These are phyloP conservation scores for Chinchilla lanigera DNA, from an alignment of 2,113 vertebrate genomes.

Conservation along the genomic window DNA sequence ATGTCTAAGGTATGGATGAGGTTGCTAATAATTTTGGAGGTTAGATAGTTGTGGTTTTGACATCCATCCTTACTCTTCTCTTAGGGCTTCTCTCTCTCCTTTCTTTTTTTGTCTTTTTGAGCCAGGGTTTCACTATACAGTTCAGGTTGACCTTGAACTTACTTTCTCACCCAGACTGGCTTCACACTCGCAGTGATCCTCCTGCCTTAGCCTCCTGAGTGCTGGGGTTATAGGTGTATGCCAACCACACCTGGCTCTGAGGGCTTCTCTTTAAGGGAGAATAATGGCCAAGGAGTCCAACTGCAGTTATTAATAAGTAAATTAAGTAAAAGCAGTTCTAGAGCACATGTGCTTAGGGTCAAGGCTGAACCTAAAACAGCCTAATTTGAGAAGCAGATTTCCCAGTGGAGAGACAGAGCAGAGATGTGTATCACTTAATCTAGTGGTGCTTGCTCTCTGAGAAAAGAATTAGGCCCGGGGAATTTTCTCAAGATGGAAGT, in stretches of 20 bases:
- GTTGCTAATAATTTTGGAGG: background rate
- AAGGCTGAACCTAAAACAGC: background rate
- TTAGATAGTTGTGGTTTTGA: background rate
- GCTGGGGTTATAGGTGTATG: background rate
- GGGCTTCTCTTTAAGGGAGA: background rate
- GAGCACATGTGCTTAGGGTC: background rate
- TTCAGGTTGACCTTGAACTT: background rate
- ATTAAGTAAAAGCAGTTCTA: background rate
- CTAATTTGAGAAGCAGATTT: background rate
- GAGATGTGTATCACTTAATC: background rate
- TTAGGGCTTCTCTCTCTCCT: background rate
- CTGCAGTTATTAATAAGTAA: background rate
- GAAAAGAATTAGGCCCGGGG: background rate
- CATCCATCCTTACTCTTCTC: background rate
- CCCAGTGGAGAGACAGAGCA: background rate
- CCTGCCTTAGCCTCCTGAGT: background rate
- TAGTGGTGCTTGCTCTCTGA: fast-evolving
- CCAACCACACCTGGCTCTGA: background rate
- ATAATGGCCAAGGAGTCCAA: background rate
- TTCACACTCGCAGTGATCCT: background rate
- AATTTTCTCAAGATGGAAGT: background rate
- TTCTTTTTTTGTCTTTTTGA: background rate
- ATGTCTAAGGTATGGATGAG: background rate
- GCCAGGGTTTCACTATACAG: background rate
- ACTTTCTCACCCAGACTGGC: background rate